A percentile compares a stretch with the other conserved stretches of the same genome.
Evolutionary conservation across 1,140 invertebrate genomes (phyloP).

Genomic region (Hycleus phaleratus): DNA sequence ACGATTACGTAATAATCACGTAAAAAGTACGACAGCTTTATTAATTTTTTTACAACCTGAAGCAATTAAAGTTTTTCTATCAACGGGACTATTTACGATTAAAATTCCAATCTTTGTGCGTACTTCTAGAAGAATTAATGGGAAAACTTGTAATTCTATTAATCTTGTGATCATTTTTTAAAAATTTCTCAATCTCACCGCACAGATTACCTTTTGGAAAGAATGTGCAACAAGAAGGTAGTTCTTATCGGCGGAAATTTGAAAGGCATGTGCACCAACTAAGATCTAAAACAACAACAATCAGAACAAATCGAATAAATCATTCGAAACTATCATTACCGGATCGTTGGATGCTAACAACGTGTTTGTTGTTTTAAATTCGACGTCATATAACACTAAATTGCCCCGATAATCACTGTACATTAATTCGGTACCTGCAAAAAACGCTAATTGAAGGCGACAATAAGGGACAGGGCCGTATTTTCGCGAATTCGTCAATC

Average conservation of each 20-base stretch:
- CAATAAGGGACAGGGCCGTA: not conserved
- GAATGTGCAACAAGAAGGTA: conserved; percentile 45
- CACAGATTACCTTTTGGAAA: conserved; percentile 44
- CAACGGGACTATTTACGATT: too few species aligned
- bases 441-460: too few species aligned
- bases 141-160: too few species aligned
- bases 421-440: conserved; percentile 42
- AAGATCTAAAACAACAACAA: conserved; percentile 32
- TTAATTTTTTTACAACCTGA: too few species aligned
- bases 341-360: not conserved
- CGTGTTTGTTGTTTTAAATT: not conserved
- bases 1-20: too few species aligned
- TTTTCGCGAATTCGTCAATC: conserved; percentile 5
- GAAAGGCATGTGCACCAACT: conserved; percentile 31
- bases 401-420: conserved; percentile 27
- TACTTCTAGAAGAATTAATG: too few species aligned
- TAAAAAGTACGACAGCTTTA: too few species aligned
- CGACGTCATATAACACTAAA: conserved; percentile 26
- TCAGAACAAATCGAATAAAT: not conserved
- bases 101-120: too few species aligned
- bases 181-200: too few species aligned
- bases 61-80: too few species aligned
- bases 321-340: not conserved
- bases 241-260: conserved; percentile 45
- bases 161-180: too few species aligned